Conservation (phyloP, 2,888 invertebrate genomes). For the Platycnemis pennipes region DNA sequence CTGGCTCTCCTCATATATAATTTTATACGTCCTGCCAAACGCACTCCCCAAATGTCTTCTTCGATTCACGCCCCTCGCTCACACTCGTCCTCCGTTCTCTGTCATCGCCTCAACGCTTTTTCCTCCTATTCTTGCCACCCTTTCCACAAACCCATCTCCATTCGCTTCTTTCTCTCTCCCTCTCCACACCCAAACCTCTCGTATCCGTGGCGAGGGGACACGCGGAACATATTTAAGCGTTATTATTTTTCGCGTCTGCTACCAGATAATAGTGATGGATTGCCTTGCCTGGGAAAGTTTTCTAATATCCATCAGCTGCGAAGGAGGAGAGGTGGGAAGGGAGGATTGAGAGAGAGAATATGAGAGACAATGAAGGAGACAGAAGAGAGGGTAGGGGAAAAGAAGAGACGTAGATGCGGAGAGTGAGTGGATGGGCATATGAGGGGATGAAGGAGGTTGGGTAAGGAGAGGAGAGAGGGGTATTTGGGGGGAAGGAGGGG, state of each 20-base stretch:
- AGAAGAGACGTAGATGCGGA: not conserved
- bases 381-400: constrained; percentile 9
- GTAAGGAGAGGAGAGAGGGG: not conserved
- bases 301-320: constrained; percentile 69
- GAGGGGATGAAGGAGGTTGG: not conserved
- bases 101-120: not conserved
- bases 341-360: not conserved
- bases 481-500: not conserved
- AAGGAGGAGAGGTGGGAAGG: not conserved
- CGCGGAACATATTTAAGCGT: constrained; percentile 69
- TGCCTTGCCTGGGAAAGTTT: constrained; percentile 69
- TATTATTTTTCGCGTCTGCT: constrained; percentile 69
- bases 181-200: not conserved
- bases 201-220: constrained; percentile 55
- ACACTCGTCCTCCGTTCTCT: not conserved
- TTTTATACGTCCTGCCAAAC: not conserved
- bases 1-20: not conserved
- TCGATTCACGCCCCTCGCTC: constrained; percentile 5
- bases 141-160: not conserved
- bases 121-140: not conserved
- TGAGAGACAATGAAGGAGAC: constrained; percentile 28
- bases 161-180: not conserved
- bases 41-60: not conserved
- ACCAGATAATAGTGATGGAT: constrained; percentile 69
- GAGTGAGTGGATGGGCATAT: not conserved